These are phyloP conservation scores for Mohoua ochrocephala DNA, from an alignment of 2,113 vertebrate genomes.

Conservation along the genomic window DNA sequence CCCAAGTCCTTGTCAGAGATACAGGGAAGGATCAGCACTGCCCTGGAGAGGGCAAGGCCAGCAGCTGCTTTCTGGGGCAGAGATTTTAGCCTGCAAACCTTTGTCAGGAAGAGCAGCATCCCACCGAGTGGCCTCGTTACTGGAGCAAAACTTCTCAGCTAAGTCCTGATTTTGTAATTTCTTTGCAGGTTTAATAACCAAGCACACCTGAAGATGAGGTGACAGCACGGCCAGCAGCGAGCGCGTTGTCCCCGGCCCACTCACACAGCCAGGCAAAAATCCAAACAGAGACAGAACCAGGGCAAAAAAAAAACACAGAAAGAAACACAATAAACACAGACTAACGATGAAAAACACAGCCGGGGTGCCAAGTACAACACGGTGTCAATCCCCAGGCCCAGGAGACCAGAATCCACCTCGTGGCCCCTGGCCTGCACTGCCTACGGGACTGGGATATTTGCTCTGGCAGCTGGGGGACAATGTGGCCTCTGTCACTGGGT, in stretches of 20 bases:
- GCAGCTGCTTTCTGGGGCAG: background rate
- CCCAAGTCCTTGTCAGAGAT: background rate
- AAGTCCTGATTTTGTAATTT: background rate
- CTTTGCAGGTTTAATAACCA: background rate
- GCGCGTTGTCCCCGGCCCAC: background rate
- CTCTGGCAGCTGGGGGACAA: background rate
- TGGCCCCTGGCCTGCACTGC: background rate
- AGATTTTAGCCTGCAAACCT: background rate
- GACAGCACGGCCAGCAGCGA: background rate
- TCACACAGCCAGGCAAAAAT: background rate
- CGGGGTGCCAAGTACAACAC: background rate
- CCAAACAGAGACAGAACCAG: background rate
- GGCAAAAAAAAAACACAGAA: background rate
- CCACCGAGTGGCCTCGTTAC: rapidly evolving
- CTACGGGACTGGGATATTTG: background rate
- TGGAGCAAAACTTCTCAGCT: background rate
- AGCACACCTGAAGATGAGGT: background rate
- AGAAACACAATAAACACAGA: background rate
- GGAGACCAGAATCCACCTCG: background rate
- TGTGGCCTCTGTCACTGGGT: background rate
- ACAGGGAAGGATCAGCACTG: background rate
- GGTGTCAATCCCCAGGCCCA: rapidly evolving
- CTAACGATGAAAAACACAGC: background rate
- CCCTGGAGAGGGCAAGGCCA: background rate
- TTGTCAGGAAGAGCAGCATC: background rate